These are phyloP conservation scores for Himalopsyche japonica DNA, from an alignment of 2,888 invertebrate genomes.

Conservation along the genomic window DNA sequence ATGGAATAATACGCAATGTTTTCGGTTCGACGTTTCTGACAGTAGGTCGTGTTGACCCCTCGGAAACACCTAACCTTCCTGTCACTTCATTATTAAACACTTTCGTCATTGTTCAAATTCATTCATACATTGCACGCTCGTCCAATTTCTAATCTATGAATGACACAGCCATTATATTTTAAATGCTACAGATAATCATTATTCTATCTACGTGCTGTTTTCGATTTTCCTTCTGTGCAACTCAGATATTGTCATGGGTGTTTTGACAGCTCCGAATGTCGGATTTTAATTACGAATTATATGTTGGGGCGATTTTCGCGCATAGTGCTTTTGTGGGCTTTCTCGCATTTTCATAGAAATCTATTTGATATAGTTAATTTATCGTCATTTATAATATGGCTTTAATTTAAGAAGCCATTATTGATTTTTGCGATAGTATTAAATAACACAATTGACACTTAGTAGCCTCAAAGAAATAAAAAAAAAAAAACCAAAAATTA, in stretches of 20 bases:
- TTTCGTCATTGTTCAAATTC: not conserved
- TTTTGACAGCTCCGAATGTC: not conserved
- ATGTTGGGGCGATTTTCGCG: too few relatives aligned
- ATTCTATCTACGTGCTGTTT: not conserved
- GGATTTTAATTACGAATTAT: not conserved
- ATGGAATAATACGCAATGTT: not conserved
- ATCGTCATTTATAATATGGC: too few relatives aligned
- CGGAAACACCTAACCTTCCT: conserved; percentile 16
- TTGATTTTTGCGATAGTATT: too few relatives aligned
- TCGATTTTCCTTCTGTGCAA: not conserved
- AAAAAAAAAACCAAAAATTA: too few relatives aligned
- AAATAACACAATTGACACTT: too few relatives aligned
- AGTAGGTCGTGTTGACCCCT: conserved; percentile 8
- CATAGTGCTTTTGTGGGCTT: too few relatives aligned
- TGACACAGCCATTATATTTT: not conserved
- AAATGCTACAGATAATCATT: not conserved
- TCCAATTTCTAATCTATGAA: not conserved
- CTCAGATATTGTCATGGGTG: not conserved
- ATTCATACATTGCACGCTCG: not conserved
- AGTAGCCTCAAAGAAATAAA: too few relatives aligned
- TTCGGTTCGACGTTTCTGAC: conserved; percentile 12
- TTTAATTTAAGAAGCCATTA: too few relatives aligned
- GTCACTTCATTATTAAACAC: conserved; percentile 14
- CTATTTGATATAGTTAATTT: too few relatives aligned
- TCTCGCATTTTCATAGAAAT: too few relatives aligned